Evolutionary conservation across 2,797 vertebrate genomes (phyloP).

Genomic region (Epinephelus awoara): DNA sequence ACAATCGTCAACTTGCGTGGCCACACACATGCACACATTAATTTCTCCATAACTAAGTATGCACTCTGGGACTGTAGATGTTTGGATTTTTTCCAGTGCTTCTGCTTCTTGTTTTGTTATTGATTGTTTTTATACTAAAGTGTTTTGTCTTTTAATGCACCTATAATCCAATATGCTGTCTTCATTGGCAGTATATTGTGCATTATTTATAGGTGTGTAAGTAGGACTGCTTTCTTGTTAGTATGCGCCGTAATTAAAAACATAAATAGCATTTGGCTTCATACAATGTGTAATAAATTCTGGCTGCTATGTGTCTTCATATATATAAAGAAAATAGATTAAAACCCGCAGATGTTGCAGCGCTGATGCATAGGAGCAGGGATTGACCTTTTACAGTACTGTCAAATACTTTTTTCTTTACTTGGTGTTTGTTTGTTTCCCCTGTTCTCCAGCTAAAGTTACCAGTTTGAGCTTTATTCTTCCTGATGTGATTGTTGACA

Average conservation of each 20-base stretch:
- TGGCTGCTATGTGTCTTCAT: background rate
- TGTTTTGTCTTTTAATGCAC: background rate
- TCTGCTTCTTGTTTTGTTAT: slow-evolving; percentile 23
- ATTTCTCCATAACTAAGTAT: slow-evolving; percentile 31
- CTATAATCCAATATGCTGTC: background rate
- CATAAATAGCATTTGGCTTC: slow-evolving; percentile 4
- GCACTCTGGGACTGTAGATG: slow-evolving; percentile 8
- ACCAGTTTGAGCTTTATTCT: slow-evolving; percentile 18
- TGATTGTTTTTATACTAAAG: slow-evolving; percentile 16
- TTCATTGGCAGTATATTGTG: background rate
- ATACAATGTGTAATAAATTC: slow-evolving; percentile 9
- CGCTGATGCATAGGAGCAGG: background rate
- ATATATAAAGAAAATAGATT: background rate
- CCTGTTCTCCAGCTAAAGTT: background rate
- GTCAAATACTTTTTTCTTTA: background rate
- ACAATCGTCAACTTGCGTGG: slow-evolving; percentile 40
- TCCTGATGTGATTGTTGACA: slow-evolving; percentile 16
- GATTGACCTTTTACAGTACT: background rate
- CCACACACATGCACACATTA: slow-evolving; percentile 65
- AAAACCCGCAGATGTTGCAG: background rate
- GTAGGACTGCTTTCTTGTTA: background rate
- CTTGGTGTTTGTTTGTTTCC: slow-evolving; percentile 29
- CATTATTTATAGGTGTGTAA: background rate
- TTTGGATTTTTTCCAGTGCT: background rate
- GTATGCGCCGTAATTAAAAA: background rate